Conservation (phyloP, 2,113 vertebrate genomes). For the Aspidoscelis tigris region DNA sequence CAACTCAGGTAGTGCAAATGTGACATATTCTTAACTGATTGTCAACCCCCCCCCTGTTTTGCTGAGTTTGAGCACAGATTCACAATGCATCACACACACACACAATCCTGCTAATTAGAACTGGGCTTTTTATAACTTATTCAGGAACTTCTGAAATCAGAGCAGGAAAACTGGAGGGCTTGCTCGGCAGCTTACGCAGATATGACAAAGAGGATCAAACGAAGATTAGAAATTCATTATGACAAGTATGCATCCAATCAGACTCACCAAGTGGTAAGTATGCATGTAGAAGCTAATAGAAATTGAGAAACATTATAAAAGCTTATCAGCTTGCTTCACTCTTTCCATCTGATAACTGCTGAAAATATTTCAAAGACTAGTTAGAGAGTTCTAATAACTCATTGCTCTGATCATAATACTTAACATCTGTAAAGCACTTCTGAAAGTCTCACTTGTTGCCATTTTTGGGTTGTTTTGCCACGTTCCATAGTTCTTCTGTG, state of each 20-base stretch:
- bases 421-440: background rate
- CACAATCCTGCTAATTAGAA: background rate
- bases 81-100: conserved; percentile 8
- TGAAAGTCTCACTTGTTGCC: background rate
- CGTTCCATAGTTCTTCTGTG: too few species aligned
- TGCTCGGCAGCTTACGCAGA: conserved; percentile 73
- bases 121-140: conserved; percentile 50
- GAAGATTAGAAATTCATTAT: conserved; percentile 75
- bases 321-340: background rate
- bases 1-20: too few species aligned
- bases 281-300: background rate
- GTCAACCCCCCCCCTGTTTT: background rate
- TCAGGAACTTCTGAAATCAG: conserved; percentile 71
- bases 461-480: too few species aligned
- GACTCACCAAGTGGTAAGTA: conserved; percentile 76
- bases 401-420: background rate
- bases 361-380: conserved; percentile 1
- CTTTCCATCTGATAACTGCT: background rate
- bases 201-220: conserved; percentile 79
- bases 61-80: background rate
- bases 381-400: background rate
- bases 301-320: conserved; percentile 3
- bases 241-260: conserved; percentile 61
- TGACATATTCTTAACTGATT: background rate
- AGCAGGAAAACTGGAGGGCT: conserved; percentile 68